Percentiles rank a stretch among this genome's conserved stretches.
Conservation (phyloP, 2,113 vertebrate genomes). For the Elgaria multicarinata region DNA sequence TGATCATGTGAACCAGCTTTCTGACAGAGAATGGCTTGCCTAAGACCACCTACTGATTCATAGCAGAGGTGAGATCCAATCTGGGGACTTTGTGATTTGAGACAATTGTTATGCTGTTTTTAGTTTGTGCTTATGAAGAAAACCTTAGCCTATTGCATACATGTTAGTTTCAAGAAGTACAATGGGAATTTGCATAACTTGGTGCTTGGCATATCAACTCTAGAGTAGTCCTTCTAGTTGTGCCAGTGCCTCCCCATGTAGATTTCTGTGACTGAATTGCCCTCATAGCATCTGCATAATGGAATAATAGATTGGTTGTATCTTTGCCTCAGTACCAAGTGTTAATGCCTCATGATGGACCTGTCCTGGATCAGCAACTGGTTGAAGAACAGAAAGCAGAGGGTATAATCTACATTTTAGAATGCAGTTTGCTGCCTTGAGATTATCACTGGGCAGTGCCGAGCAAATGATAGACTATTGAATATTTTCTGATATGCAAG, state of each 20-base stretch:
- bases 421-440: background rate
- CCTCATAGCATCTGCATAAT: background rate
- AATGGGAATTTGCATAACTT: background rate
- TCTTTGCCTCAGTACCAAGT: background rate
- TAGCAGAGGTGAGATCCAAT: background rate
- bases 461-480: background rate
- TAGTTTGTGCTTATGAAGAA: background rate
- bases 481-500: background rate
- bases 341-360: background rate
- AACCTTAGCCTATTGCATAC: background rate
- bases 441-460: background rate
- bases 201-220: background rate
- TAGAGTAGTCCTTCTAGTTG: background rate
- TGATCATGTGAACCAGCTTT: too few species aligned
- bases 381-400: background rate
- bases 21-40: background rate
- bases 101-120: background rate
- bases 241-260: background rate
- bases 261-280: background rate
- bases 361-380: too few species aligned
- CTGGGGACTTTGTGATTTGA: background rate
- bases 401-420: background rate
- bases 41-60: background rate
- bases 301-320: background rate
- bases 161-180: background rate